Evolutionary conservation across 2,113 vertebrate species (phyloP), one percentile per base, ranked within the genome.

Genomic region (Myrmecophaga tridactyla): DNA sequence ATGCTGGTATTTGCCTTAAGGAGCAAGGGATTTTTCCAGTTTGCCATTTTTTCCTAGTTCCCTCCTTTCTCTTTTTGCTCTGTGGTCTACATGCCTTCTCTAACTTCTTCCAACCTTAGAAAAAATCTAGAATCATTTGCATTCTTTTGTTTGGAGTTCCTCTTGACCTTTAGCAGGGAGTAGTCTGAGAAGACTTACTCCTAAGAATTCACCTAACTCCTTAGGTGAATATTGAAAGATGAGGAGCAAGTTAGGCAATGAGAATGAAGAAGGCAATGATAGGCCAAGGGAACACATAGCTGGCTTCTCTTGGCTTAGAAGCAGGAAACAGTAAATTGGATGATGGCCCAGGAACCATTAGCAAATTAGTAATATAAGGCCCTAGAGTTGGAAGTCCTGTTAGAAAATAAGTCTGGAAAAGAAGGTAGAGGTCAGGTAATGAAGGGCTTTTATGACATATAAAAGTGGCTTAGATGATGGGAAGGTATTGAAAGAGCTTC

Each of bases 281-380:
- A 43, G 51, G 43, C 34, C 72, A 69, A 43, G 23, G 72, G 92
- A 89, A 14, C 51, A 31, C 39, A 51, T 86, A 89, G 23, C 69
- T 86, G 25, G 84, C n/a, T 94, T 84, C 84, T 78, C 88, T 89
- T 96, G 93, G 87, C 93, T 39, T 53, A 31, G 27, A 89, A 86
- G 53, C 5, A 86, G 21, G 75, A 82, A 78, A 86, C 53, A 77
- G 67, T 25, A 60, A 51, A 36, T 82, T 96, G 91, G 93, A 97
- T 70, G 27, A 56, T 83, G 53, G 87, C 91, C 93, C 41, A 73
- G 80, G 41, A 93, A 83, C 88, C 91, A 92, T 94, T 94, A 96
- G 84, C 78, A 94, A 86, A 94, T 62, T 73, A 69, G 91, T 89
- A 95, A 94, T 83, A 81, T 53, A 80, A 83, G 69, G 70, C n/a